Evolutionary conservation across 1,140 invertebrate species (phyloP).

Genomic region (Trachymyrmex septentrionalis): DNA sequence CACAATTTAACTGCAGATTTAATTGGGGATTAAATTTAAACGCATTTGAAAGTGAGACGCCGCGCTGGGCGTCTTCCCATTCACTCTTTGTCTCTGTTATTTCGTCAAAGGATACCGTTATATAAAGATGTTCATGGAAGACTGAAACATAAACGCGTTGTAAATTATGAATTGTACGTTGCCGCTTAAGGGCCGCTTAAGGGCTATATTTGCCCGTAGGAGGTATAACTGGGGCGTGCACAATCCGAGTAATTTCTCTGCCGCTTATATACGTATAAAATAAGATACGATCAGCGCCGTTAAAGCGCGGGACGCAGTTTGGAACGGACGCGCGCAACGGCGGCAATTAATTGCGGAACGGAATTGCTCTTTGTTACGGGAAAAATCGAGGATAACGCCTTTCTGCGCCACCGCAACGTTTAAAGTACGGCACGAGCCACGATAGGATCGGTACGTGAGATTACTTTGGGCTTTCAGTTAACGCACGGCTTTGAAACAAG

Average conservation of each 20-base stretch:
- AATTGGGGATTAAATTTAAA: slow-evolving; percentile 32
- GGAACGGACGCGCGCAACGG: slow-evolving; percentile 28
- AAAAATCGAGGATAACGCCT: slow-evolving; percentile 46
- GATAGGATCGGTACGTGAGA: slow-evolving; percentile 74
- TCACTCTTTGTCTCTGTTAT: not conserved
- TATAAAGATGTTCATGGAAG: not conserved
- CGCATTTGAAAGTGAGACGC: slow-evolving; percentile 5
- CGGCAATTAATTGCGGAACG: slow-evolving; percentile 49
- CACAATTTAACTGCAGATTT: not conserved
- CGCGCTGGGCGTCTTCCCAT: not conserved
- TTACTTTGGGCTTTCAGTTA: slow-evolving; percentile 69
- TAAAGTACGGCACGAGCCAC: slow-evolving; percentile 14
- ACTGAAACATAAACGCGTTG: slow-evolving; percentile 3
- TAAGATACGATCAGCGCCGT: slow-evolving; percentile 48
- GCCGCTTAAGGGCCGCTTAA: slow-evolving; percentile 13
- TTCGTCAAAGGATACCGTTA: not conserved
- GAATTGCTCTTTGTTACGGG: slow-evolving; percentile 38
- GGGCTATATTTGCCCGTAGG: slow-evolving; percentile 19
- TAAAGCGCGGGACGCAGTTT: slow-evolving; percentile 24
- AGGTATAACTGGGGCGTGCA: slow-evolving; percentile 27
- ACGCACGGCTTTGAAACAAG: slow-evolving; percentile 70
- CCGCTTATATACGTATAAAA: slow-evolving; percentile 30
- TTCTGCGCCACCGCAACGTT: slow-evolving; percentile 23
- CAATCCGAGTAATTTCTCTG: slow-evolving; percentile 19
- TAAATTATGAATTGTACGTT: slow-evolving; percentile 22